phyloP scores from a whole-genome alignment of 2,797 vertebrate species.

The Sebastes vulpes region DNA sequence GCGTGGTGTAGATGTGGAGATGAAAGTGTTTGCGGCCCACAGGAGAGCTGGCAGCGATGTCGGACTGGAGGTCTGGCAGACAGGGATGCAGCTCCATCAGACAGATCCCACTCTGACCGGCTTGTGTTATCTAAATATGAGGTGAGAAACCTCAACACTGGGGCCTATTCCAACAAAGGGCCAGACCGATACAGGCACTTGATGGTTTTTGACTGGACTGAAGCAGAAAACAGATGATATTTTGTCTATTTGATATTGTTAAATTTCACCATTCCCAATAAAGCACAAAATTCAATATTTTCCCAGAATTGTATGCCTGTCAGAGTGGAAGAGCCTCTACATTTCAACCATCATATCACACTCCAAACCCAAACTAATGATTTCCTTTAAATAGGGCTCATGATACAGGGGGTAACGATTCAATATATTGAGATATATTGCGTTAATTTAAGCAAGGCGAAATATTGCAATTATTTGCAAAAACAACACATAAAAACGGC shows the following conservation, averaged over 20 bases:
- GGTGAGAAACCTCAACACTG: slow-evolving; percentile 34
- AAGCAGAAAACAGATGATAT: slow-evolving; percentile 27
- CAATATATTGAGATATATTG: too few species aligned
- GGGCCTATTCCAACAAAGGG: slow-evolving; percentile 2
- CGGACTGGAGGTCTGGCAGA: slow-evolving; percentile 75
- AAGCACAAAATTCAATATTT: slow-evolving; percentile 9
- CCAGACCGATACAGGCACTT: not conserved
- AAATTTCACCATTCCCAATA: not conserved
- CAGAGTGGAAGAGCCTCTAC: not conserved
- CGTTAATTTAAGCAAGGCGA: too few species aligned
- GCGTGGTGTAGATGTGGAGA: slow-evolving; percentile 62
- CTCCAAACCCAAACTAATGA: slow-evolving; percentile 28
- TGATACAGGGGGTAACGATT: too few species aligned
- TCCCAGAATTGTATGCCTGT: not conserved
- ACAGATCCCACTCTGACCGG: slow-evolving; percentile 47
- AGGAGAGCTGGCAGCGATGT: slow-evolving; percentile 70
- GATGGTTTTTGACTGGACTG: slow-evolving; percentile 7
- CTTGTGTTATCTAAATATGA: slow-evolving; percentile 64
- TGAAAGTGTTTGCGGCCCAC: slow-evolving; percentile 74
- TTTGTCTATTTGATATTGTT: not conserved
- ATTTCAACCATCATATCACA: not conserved
- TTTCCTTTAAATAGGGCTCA: slow-evolving; percentile 6
- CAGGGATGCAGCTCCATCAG: slow-evolving; percentile 56
- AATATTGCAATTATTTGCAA: too few species aligned
- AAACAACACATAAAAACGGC: too few species aligned